Base-by-base conservation (phyloP, 2,888 invertebrate genomes). In the Nomada goodeniana region DNA sequence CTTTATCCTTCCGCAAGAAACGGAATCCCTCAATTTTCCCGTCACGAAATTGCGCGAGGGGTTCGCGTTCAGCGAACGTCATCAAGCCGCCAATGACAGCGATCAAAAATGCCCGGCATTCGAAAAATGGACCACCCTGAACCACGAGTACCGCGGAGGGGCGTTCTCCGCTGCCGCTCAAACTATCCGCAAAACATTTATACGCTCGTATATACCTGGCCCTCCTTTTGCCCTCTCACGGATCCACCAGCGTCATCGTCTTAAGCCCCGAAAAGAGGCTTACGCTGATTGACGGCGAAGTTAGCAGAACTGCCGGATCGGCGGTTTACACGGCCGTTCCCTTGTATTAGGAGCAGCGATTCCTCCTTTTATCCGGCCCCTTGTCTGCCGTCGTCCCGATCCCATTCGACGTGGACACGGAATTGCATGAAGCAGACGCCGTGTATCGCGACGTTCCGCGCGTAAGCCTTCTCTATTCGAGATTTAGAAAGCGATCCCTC, bases 281-380 rank as follows among this genome's bases (percentile, higher is more conserved):
- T 91, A 91, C 76, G 36, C 80, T 89, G 91, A 91, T 89, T 88
- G 90, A 90, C 90, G 85, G 86, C 60, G 76, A 88, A 80, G 88
- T 83, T 84, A 86, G 74, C 79, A 73, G 76, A 76, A 85, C 80
- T 83, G 80, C 67, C 83, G 81, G 89, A 90, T 80, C 85, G 88
- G 84, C 90, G 84, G 77, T 90, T 87, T 86, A 90, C 89, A 88
- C 61, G 84, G 60, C 69, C 88, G 83, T 88, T 85, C 86, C 79
- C 84, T 73, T 85, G 85, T 80, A 88, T 90, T 89, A 89, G 61
- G 76, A 80, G 71, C 69, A 71, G 76, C 80, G 79, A 85, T 80
- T 84, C 76, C 67, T 81, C 60, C 26, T 75, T 76, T 80, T 71
- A 42, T 65, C 69, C 15, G 53, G 36, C 67, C 65, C 29, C 42